phyloP scores from a whole-genome alignment of 1,140 invertebrate genomes.

The Spodoptera litura region DNA sequence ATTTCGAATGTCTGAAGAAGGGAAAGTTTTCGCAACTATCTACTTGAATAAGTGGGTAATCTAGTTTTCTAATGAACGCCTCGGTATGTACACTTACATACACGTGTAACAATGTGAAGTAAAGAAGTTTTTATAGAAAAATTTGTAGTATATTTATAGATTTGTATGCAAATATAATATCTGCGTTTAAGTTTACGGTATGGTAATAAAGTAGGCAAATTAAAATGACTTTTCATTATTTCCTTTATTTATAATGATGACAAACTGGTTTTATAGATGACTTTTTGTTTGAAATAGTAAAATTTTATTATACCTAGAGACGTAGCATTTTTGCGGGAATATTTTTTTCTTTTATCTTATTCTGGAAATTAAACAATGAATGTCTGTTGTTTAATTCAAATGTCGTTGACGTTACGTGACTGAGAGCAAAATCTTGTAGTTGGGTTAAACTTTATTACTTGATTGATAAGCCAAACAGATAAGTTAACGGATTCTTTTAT shows the following conservation, averaged over 20 bases:
- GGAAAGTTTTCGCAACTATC: conserved; percentile 26
- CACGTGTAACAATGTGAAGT: no score
- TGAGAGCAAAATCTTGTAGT: conserved; percentile 12
- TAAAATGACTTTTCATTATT: not conserved
- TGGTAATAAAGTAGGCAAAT: not conserved
- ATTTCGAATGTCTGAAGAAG: not conserved
- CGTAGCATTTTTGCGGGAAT: not conserved
- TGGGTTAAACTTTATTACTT: not conserved
- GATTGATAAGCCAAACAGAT: not conserved
- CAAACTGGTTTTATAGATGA: conserved; percentile 1
- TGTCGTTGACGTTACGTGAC: no score
- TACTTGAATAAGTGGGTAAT: not conserved
- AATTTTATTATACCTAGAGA: not conserved
- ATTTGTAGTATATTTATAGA: no score
- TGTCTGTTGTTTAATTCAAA: not conserved
- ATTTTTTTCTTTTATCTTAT: not conserved
- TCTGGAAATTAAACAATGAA: not conserved
- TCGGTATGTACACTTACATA: not conserved
- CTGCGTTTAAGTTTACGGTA: no score
- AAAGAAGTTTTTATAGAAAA: no score
- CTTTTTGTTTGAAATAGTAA: conserved; percentile 1
- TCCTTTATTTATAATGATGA: conserved; percentile 6
- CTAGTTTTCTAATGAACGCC: not conserved
- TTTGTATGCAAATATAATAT: no score
- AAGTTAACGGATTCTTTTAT: not conserved